Conservation (phyloP, 2,113 vertebrate genomes). For the Peromyscus californicus region DNA sequence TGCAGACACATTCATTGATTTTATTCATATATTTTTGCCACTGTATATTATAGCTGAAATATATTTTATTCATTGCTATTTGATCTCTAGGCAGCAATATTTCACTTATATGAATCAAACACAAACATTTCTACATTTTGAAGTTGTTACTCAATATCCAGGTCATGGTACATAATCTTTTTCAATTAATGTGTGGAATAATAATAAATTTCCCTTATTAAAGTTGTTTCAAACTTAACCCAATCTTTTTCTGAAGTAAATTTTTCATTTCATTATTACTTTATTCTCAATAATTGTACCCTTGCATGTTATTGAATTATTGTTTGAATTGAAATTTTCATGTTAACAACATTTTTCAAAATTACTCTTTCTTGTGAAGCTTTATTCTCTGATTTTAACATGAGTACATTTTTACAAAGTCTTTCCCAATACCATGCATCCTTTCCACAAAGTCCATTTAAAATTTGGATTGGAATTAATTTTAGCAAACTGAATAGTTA, state of each 20-base stretch:
- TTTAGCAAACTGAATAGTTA: background rate
- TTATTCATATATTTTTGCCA: background rate
- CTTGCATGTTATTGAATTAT: background rate
- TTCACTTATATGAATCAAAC: background rate
- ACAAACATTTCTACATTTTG: background rate
- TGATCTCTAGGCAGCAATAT: too few species aligned
- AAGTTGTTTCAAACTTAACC: background rate
- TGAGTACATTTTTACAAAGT: background rate
- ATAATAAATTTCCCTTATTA: background rate
- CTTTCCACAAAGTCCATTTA: background rate
- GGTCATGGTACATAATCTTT: background rate
- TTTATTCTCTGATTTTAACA: background rate
- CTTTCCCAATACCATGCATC: background rate
- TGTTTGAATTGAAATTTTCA: background rate
- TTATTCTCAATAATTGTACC: background rate
- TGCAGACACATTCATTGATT: background rate
- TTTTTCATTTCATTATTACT: background rate
- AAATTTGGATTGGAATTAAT: background rate
- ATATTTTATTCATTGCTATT: background rate
- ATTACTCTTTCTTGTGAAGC: background rate
- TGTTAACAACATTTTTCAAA: background rate
- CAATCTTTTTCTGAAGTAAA: background rate
- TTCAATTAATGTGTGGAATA: background rate
- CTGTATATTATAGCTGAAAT: background rate
- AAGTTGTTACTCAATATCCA: background rate